phyloP scores from a whole-genome alignment of 2,888 invertebrate genomes.

The Ligdia adustata region DNA sequence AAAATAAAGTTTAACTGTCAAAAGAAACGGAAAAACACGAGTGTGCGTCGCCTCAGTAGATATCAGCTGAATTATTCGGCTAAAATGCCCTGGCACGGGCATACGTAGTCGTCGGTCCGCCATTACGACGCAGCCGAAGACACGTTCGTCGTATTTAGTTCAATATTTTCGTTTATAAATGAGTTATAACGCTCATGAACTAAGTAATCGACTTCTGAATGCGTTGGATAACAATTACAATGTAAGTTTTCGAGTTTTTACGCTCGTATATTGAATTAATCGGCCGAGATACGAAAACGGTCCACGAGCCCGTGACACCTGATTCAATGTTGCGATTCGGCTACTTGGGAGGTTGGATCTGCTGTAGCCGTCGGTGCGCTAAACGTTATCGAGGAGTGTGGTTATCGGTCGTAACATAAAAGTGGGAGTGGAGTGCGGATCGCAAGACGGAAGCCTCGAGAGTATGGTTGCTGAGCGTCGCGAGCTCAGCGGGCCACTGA shows the following conservation, averaged over 20 bases:
- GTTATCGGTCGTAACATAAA: constrained; percentile 45
- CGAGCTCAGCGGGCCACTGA: constrained; percentile 77
- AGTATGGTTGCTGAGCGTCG: constrained; percentile 73
- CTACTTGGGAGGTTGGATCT: constrained; percentile 68
- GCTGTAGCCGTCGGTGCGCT: constrained; percentile 51
- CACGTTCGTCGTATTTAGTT: constrained; percentile 85
- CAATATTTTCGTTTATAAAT: constrained; percentile 88
- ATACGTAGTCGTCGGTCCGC: constrained; percentile 85
- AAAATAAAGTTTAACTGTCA: constrained; percentile 68
- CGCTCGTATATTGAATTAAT: constrained; percentile 68
- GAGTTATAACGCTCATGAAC: constrained; percentile 93
- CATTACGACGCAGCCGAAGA: constrained; percentile 84
- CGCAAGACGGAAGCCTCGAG: constrained; percentile 57
- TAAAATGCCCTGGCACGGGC: constrained; percentile 85
- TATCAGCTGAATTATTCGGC: constrained; percentile 85
- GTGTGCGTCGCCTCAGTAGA: constrained; percentile 81
- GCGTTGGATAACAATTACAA: constrained; percentile 98
- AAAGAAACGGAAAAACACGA: constrained; percentile 85
- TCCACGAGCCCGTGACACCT: constrained; percentile 82
- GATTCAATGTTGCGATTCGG: constrained; percentile 74
- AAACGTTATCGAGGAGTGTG: constrained; percentile 46
- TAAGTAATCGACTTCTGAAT: constrained; percentile 98
- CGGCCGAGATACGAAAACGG: constrained; percentile 75
- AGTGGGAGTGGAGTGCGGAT: constrained; percentile 53
- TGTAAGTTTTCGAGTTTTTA: constrained; percentile 90